phyloP scores from a whole-genome alignment of 1,140 invertebrate genomes.

The Mya arenaria region DNA sequence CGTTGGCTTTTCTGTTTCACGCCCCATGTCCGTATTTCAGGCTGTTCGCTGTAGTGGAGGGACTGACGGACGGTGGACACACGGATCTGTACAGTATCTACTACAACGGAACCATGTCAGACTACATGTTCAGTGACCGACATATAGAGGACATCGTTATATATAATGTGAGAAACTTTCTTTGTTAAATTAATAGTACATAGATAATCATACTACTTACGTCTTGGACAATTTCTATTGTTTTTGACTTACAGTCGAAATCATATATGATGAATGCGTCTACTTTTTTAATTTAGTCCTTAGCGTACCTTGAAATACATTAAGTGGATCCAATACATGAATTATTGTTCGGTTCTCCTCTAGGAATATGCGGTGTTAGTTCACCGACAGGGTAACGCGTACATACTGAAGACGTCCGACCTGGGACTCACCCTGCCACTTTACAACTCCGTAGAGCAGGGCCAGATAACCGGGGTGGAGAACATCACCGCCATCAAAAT shows the following conservation, averaged over 20 bases:
- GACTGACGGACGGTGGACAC: background rate
- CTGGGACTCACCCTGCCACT: slow-evolving; percentile 12
- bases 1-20: too few species aligned
- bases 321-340: too few species aligned
- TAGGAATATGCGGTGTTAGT: slow-evolving; percentile 23
- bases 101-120: slow-evolving; percentile 17
- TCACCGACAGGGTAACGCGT: background rate
- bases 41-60: slow-evolving; percentile 22
- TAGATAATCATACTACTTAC: too few species aligned
- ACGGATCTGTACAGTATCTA: slow-evolving; percentile 7
- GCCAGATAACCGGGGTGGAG: background rate
- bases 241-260: too few species aligned
- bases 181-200: background rate
- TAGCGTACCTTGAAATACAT: too few species aligned
- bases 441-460: background rate
- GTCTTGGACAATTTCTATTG: too few species aligned
- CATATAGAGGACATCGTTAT: slow-evolving; percentile 3
- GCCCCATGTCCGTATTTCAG: too few species aligned
- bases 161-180: slow-evolving; percentile 17
- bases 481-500: slow-evolving; percentile 20
- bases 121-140: background rate
- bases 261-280: too few species aligned
- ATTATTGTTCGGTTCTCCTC: too few species aligned
- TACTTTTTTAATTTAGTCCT: too few species aligned
- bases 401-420: slow-evolving; percentile 1